A percentile compares a stretch with the other conserved stretches of the same genome.
phyloP scores from a whole-genome alignment of 2,797 vertebrate species.

The Bradypodion ventrale region DNA sequence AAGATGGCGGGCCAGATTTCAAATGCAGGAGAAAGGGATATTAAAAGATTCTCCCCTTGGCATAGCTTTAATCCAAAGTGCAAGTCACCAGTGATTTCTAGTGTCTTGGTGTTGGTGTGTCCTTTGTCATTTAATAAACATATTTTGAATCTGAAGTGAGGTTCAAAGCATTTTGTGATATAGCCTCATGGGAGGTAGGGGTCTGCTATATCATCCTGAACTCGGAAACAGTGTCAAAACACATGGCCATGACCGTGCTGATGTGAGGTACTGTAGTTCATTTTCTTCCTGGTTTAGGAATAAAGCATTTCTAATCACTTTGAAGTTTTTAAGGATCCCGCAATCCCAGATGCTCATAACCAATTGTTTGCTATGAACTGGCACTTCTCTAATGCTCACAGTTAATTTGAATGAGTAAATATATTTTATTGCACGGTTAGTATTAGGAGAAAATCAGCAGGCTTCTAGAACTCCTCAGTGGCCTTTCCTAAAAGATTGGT shows the following conservation, averaged over 20 bases:
- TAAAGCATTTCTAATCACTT: neutral
- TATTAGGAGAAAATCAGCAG: constrained; percentile 49
- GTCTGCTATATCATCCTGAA: neutral
- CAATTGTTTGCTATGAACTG: constrained; percentile 44
- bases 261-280: neutral
- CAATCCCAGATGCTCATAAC: neutral
- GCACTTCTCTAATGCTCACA: constrained; percentile 3
- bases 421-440: constrained; percentile 31
- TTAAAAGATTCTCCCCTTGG: neutral
- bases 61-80: neutral
- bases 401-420: constrained; percentile 35
- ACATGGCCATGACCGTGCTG: neutral
- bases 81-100: neutral
- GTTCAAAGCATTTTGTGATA: neutral
- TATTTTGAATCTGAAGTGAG: neutral
- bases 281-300: neutral
- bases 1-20: neutral
- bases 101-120: neutral
- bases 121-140: neutral
- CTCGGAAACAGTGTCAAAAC: neutral
- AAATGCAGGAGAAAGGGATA: neutral
- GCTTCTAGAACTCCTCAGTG: constrained; percentile 36
- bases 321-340: neutral
- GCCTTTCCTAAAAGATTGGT: constrained; percentile 36
- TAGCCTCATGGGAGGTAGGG: no score